A percentile compares a stretch with the other conserved stretches of the same genome.
These are phyloP conservation scores for Neolamprologus kungweensis DNA, from an alignment of 2,113 vertebrate species.

Conservation along the genomic window DNA sequence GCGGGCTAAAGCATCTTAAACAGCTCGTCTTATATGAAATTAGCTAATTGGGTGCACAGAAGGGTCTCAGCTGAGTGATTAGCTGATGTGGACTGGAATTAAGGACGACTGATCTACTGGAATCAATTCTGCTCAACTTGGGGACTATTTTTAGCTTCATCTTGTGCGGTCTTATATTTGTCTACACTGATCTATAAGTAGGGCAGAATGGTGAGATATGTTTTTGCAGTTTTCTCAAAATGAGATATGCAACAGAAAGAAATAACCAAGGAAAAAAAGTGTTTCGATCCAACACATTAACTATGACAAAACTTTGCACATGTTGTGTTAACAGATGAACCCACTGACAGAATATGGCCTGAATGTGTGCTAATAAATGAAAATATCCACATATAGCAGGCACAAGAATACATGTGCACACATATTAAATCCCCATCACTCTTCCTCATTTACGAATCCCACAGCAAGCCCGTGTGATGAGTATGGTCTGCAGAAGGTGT, in stretches of 20 bases:
- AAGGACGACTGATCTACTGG: neutral
- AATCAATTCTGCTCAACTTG: neutral
- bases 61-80: neutral
- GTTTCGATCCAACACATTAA: neutral
- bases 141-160: neutral
- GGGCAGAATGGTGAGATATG: neutral
- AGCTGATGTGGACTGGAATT: neutral
- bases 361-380: neutral
- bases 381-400: neutral
- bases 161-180: neutral
- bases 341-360: neutral
- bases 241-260: neutral
- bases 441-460: slow-evolving; percentile 23
- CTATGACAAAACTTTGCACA: neutral
- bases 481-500: slow-evolving; percentile 42
- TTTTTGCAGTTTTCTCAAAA: neutral
- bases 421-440: slow-evolving; percentile 11
- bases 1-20: neutral
- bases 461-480: slow-evolving; percentile 20
- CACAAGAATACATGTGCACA: neutral
- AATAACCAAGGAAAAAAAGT: neutral
- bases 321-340: neutral
- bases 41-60: neutral
- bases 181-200: neutral
- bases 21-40: neutral